Evolutionary conservation across 2,113 vertebrate species (phyloP).

Genomic region (Pangasianodon hypophthalmus): DNA sequence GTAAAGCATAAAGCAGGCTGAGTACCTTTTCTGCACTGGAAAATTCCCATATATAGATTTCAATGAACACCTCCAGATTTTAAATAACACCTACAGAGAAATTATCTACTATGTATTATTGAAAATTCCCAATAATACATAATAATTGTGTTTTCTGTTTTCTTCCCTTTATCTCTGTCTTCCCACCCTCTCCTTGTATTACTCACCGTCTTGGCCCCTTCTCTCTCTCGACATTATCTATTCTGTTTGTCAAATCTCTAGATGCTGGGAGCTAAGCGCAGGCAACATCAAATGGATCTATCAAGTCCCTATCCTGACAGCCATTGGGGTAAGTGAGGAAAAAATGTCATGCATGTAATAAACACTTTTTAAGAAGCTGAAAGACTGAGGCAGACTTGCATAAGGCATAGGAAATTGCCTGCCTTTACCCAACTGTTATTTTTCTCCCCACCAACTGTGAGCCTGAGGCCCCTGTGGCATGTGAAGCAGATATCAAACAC

Average conservation of each 20-base stretch:
- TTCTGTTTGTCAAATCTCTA: conserved; percentile 54
- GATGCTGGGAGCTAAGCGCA: conserved; percentile 86
- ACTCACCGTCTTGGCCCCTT: background rate
- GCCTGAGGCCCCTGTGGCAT: background rate
- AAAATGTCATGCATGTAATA: background rate
- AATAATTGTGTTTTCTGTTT: background rate
- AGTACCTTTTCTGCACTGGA: background rate
- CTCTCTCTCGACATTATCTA: background rate
- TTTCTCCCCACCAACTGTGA: background rate
- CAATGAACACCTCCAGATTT: background rate
- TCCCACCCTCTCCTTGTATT: background rate
- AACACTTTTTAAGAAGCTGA: conserved; percentile 13
- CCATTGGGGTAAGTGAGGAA: conserved; percentile 80
- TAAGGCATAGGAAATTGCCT: background rate
- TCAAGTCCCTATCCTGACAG: conserved; percentile 84
- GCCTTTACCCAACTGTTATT: conserved; percentile 19
- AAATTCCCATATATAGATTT: background rate
- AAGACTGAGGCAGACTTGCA: background rate
- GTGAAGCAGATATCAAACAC: background rate
- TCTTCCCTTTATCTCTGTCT: background rate
- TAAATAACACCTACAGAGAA: background rate
- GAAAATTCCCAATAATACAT: background rate
- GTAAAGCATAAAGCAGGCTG: background rate
- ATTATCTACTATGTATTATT: too few relatives aligned
- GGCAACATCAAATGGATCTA: conserved; percentile 88